Base-by-base conservation (phyloP, 2,797 vertebrate genomes). In the Betta splendens region DNA sequence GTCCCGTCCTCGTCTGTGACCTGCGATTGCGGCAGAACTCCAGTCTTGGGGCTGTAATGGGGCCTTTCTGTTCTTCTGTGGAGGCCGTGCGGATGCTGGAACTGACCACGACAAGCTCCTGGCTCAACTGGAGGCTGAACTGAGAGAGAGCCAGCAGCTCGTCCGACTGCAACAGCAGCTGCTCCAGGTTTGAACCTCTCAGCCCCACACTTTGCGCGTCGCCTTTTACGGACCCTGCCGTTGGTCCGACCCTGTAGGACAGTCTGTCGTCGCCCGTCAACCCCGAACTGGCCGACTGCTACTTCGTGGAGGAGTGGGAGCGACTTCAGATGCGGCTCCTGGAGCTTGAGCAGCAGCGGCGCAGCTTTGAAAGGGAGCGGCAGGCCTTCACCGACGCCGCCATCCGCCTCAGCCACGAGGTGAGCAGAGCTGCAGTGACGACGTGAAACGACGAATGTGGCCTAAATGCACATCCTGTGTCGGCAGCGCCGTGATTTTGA, bases 31-130 rank as follows among this genome's bases (percentile, higher is more conserved):
- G n/a, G 3, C 29, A 11, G 40, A 20, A 35, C 49, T 11, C 13
- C 10, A 3, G 13, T 32, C 0, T 11, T 17, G 44, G 23, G 35
- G 26, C 9, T 29, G 2, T 3, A 9, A 2, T 17, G 3, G 50
- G 29, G 5, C 40, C 4, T 63, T 1, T 66, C 15, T n/a, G n/a
- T n/a, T n/a, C n/a, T 3, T 23, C 6, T n/a, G 15, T 52, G n/a
- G 46, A 87, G 87, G 61, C 17, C 56, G 16, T 10, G 21, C 53
- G 16, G 60, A 58, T 8, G 35, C 56, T 20, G 77, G 79, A 5
- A 93, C 91, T 0, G 92, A 94, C 39, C 90, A 93, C 3, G 92
- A 94, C 29, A 93, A 94, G 71, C 87, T 93, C 38, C 68, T 93
- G 45, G 75, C 72, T 47, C 89, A 84, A 40, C 84, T 94, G 8